Evolutionary conservation across 2,888 invertebrate genomes (phyloP), one percentile per base, ranked within the genome.

Genomic region (Sminthurinus aureus): DNA sequence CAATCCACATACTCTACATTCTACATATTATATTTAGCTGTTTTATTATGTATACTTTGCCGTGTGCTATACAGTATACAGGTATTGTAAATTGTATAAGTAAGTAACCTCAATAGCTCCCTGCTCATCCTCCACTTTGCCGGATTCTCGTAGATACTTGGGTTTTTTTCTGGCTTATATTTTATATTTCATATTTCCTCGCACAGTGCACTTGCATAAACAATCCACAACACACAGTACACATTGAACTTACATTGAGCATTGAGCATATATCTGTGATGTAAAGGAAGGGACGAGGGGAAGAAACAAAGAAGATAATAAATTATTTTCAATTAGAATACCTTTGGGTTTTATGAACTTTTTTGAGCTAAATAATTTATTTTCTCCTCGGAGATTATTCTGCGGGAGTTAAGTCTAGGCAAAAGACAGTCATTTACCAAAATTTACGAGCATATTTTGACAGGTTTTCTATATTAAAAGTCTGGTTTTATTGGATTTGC

Each of bases 301-400:
- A 24, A 81, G 74, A 81, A 81, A 81, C 81, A 81, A 81, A 81
- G 81, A 75, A 81, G 81, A 81, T 81, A 81, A 81, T 81, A 81
- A 81, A 81, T 81, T 81, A 81, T 81, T 81, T 81, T 81, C 81
- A 81, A 81, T 81, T 81, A 81, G 81, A 81, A 81, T 81, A 81
- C 81, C 81, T 81, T 81, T 81, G 81, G 81, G 81, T 81, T 81
- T 81, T 81, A 81, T 75, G 81, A 81, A 81, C 81, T 81, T 81
- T 38, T 81, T 81, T 81, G 81, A 74, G 73, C 81, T 81, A 75
- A 75, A 81, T 81, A 81, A 81, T 81, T 81, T 81, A 81, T 81
- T 81, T 81, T 81, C 81, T 81, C 74, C 81, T 26, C 58, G 64
- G 64, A 81, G 81, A 74, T 81, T 50, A 81, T 81, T 81, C 22